phyloP scores from a whole-genome alignment of 2,888 invertebrate species.

The Lottia scabra region DNA sequence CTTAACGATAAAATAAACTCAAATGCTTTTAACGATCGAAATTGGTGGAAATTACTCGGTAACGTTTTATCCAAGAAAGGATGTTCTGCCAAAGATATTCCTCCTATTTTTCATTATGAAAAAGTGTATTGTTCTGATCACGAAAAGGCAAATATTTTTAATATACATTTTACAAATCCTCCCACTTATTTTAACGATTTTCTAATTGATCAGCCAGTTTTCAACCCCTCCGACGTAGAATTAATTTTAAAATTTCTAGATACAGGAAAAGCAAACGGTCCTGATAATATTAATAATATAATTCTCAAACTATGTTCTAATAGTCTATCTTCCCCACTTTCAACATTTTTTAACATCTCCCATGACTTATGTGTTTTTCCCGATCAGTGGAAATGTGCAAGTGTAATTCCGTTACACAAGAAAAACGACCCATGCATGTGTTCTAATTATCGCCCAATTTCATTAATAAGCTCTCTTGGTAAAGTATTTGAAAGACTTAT shows the following conservation, averaged over 20 bases:
- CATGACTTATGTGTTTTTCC: background rate
- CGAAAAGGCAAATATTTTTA: no score
- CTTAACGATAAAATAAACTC: background rate
- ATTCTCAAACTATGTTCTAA: background rate
- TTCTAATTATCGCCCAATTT: background rate
- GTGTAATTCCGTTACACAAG: background rate
- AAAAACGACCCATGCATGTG: background rate
- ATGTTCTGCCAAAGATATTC: background rate
- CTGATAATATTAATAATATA: background rate
- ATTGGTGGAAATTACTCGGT: background rate
- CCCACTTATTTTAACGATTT: no score
- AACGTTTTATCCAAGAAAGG: background rate
- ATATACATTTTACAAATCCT: no score
- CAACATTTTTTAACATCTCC: no score
- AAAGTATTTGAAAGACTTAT: background rate
- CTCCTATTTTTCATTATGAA: background rate
- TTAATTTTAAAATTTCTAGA: background rate
- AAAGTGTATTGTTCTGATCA: background rate
- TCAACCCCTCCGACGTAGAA: background rate
- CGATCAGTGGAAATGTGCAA: background rate
- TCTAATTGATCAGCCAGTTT: no score
- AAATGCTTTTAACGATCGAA: background rate
- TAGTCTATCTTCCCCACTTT: no score
- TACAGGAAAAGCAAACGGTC: background rate
- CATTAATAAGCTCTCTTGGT: background rate